A percentile compares a stretch with the other conserved stretches of the same genome.
Evolutionary conservation across 2,797 vertebrate genomes (phyloP).

Genomic region (Microctenopoma stevenorrisi): DNA sequence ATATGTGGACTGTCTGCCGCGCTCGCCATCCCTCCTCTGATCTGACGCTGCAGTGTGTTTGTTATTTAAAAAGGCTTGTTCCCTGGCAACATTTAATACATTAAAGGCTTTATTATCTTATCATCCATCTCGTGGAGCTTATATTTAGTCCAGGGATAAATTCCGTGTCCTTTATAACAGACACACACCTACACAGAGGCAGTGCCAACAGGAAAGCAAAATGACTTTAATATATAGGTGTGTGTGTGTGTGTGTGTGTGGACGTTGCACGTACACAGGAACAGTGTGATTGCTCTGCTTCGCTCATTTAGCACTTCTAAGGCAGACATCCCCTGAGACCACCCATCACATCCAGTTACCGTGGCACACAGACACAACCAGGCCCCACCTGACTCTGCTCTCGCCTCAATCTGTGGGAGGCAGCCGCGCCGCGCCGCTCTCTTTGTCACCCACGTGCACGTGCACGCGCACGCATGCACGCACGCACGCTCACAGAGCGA

Average conservation of each 20-base stretch:
- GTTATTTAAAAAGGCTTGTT: constrained; percentile 60
- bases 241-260: constrained; percentile 41
- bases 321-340: constrained; percentile 77
- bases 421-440: constrained; percentile 49
- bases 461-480: constrained; percentile 41
- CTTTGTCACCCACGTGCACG: constrained; percentile 41
- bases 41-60: constrained; percentile 30
- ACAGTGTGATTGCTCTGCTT: constrained; percentile 78
- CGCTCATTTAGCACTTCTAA: constrained; percentile 82
- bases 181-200: constrained; percentile 55
- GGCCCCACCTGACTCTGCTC: constrained; percentile 74
- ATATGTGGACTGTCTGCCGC: constrained; percentile 50
- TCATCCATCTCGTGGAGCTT: constrained; percentile 48
- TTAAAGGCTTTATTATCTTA: constrained; percentile 53
- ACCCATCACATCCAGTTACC: constrained; percentile 81
- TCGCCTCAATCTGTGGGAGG: constrained; percentile 77
- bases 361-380: constrained; percentile 70
- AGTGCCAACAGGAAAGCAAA: constrained; percentile 50
- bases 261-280: constrained; percentile 27
- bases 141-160: constrained; percentile 65
- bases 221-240: constrained; percentile 44
- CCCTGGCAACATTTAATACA: constrained; percentile 74
- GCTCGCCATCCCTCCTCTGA: constrained; percentile 37
- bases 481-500: constrained; percentile 54
- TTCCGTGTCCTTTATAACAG: constrained; percentile 56